Base-by-base conservation (phyloP, 2,113 vertebrate genomes). In the Rhinogobius similis region DNA sequence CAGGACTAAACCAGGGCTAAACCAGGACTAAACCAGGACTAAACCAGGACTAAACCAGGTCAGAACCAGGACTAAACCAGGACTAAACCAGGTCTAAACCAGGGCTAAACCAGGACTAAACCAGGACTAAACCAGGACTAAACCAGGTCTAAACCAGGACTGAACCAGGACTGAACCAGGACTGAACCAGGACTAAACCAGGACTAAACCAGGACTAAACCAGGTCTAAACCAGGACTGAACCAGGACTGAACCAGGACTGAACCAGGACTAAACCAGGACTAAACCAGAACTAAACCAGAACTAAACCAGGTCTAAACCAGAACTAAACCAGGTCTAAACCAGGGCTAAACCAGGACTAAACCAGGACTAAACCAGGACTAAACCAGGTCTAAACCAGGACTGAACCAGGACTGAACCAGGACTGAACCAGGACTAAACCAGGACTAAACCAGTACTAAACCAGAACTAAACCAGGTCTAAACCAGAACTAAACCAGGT, bases 281-380 rank as follows among this genome's bases (percentile, higher is more conserved):
- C n/a, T 36, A 41, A 59, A 29, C 14, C 14, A n/a, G n/a, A n/a
- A n/a, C n/a, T n/a, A 46, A 7, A 20, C 55, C 43, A 20, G 43
- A 16, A 5, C 43, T 46, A 5, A 18, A 18, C 16, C 16, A 5
- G 43, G 6, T 85, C 39, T 93, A 73, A 26, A 6, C 14, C 53
- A 0, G 12, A 12, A 6, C 53, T 44, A 1, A 18, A 0, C 43
- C 43, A 1, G 1, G 16, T 5, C n/a, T 36, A 41, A 59, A 29
- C 14, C 14, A 1, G 24, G 29, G 27, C 61, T 56, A 11, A 52
- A 23, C n/a, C 48, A 11, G 26, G 24, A 86, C 39, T 93, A 74
- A 27, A 4, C 10, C 56, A 8, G 16, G 6, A 27, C 55, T 55
- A 24, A 55, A 24, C 23, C 23, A 13, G 23, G 52, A 24, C 23